phyloP scores from a whole-genome alignment of 1,140 invertebrate genomes.

The Phortica variegata region DNA sequence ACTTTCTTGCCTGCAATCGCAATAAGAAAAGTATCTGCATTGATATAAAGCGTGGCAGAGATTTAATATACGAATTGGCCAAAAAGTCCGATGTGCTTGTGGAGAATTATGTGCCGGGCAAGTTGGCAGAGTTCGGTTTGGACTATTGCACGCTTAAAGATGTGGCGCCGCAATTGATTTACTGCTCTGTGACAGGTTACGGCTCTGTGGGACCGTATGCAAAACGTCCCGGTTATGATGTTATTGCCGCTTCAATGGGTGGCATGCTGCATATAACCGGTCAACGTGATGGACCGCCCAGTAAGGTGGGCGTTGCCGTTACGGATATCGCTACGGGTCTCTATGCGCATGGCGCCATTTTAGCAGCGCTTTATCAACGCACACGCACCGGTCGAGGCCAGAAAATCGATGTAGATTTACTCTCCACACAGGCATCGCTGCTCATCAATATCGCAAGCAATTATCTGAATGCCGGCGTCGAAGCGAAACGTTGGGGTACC shows the following conservation, averaged over 20 bases:
- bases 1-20: slow-evolving; percentile 87
- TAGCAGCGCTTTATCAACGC: slow-evolving; percentile 84
- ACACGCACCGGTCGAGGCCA: slow-evolving; percentile 79
- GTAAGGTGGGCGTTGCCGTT: slow-evolving; percentile 89
- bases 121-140: slow-evolving; percentile 74
- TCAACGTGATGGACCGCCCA: slow-evolving; percentile 77
- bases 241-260: slow-evolving; percentile 89
- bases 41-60: slow-evolving; percentile 77
- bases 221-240: slow-evolving; percentile 88
- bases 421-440: slow-evolving; percentile 86
- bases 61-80: slow-evolving; percentile 74
- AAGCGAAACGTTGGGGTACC: slow-evolving; percentile 80
- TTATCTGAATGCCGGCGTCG: slow-evolving; percentile 83
- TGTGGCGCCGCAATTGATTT: slow-evolving; percentile 80
- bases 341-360: slow-evolving; percentile 93
- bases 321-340: slow-evolving; percentile 92
- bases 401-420: slow-evolving; percentile 91
- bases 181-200: slow-evolving; percentile 93
- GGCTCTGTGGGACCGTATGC: slow-evolving; percentile 84
- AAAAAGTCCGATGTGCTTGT: slow-evolving; percentile 82
- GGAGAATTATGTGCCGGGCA: slow-evolving; percentile 94
- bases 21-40: slow-evolving; percentile 95
- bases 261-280: slow-evolving; percentile 91
- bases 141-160: slow-evolving; percentile 75
- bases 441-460: slow-evolving; percentile 89